Evolutionary conservation across 2,888 invertebrate genomes (phyloP).

Genomic region (Eulithis testata): DNA sequence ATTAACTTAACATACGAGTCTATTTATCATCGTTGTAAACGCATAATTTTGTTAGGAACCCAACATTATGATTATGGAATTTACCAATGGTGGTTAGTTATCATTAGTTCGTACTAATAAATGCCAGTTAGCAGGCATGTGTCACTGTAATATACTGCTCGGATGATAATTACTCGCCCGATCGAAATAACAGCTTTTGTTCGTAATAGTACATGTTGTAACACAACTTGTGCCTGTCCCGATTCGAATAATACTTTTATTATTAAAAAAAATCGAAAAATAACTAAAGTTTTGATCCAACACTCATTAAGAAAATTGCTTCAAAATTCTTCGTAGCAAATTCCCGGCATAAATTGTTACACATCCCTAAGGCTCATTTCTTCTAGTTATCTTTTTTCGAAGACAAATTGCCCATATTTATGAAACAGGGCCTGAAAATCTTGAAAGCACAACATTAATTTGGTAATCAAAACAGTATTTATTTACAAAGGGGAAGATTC

Average conservation of each 20-base stretch:
- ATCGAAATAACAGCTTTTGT: constrained; percentile 19
- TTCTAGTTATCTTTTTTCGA: constrained; percentile 6
- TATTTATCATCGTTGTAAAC: too few species aligned
- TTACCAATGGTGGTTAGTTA: neutral
- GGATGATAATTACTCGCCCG: constrained; percentile 1
- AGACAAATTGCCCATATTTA: constrained; percentile 8
- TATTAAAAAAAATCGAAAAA: too few species aligned
- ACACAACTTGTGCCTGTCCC: too few species aligned
- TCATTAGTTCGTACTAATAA: constrained; percentile 24
- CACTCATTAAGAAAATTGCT: too few species aligned
- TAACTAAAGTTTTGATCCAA: too few species aligned
- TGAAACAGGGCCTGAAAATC: neutral
- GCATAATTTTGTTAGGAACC: neutral
- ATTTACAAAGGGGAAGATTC: too few species aligned
- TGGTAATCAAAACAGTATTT: too few species aligned
- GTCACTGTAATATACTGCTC: constrained; percentile 12
- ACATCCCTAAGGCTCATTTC: constrained; percentile 10
- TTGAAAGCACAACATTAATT: too few species aligned
- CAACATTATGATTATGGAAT: constrained; percentile 11
- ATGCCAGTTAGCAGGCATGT: constrained; percentile 11
- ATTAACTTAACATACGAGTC: too few species aligned
- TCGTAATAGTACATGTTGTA: neutral
- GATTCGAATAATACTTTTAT: too few species aligned
- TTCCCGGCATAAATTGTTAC: constrained; percentile 21
- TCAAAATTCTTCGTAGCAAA: too few species aligned